phyloP scores from a whole-genome alignment of 2,113 vertebrate species.

The Hyperoodon ampullatus region DNA sequence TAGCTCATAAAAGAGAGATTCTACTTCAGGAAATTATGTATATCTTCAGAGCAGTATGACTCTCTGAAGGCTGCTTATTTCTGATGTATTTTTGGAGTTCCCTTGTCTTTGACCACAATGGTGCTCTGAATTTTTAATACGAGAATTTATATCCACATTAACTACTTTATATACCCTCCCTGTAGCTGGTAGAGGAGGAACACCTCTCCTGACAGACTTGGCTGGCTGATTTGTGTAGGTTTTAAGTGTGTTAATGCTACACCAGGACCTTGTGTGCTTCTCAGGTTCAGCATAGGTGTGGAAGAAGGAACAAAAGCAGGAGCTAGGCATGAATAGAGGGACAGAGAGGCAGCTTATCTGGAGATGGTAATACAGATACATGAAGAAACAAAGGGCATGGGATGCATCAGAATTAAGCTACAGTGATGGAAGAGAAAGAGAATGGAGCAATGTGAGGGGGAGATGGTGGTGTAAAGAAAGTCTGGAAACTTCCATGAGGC shows the following conservation, averaged over 20 bases:
- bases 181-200: background rate
- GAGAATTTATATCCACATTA: background rate
- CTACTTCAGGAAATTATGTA: background rate
- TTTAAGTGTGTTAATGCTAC: background rate
- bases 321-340: background rate
- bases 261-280: background rate
- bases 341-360: background rate
- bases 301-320: background rate
- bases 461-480: background rate
- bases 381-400: background rate
- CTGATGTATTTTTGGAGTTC: slow-evolving; percentile 2
- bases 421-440: background rate
- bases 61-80: background rate
- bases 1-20: background rate
- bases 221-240: background rate
- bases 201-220: background rate
- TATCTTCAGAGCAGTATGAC: background rate
- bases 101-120: background rate
- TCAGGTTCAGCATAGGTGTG: background rate
- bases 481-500: background rate
- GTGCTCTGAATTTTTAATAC: slow-evolving; percentile 4
- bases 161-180: background rate
- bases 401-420: background rate
- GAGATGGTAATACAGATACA: background rate
- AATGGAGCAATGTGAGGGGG: background rate